A percentile compares a stretch with the other conserved stretches of the same genome.
Conservation (phyloP, 2,797 vertebrate species). For the Sarcoramphus papa region DNA sequence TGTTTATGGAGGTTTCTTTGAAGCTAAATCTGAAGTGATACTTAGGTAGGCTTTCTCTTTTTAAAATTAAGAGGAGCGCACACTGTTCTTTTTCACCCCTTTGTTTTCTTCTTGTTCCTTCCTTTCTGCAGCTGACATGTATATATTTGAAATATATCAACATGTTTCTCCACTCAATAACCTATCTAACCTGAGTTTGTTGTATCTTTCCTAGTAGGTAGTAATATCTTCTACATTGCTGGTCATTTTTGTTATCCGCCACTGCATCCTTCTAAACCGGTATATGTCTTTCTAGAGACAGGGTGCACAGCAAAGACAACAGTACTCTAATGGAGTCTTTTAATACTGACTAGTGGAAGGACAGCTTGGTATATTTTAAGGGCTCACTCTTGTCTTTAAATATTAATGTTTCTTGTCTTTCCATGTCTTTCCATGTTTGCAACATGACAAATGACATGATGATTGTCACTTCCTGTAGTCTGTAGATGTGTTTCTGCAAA, state of each 20-base stretch:
- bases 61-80: background rate
- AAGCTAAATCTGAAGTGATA: background rate
- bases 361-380: background rate
- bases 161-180: background rate
- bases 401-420: background rate
- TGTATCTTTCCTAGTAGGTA: background rate
- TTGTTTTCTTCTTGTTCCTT: background rate
- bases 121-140: background rate
- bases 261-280: background rate
- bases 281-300: background rate
- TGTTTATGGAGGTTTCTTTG: background rate
- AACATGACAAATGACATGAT: background rate
- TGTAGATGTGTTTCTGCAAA: background rate
- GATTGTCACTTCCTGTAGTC: background rate
- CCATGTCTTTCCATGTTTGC: background rate
- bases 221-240: background rate
- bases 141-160: background rate
- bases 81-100: background rate
- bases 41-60: background rate
- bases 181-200: background rate
- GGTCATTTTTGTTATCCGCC: background rate
- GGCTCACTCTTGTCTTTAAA: background rate
- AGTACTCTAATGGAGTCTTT: background rate
- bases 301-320: background rate
- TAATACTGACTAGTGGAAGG: background rate